Evolutionary conservation across 92 coral and sea anemone genomes (phyloP), one percentile per base, ranked within the genome.

Genomic region (Hydrozoanthus gracilis): DNA sequence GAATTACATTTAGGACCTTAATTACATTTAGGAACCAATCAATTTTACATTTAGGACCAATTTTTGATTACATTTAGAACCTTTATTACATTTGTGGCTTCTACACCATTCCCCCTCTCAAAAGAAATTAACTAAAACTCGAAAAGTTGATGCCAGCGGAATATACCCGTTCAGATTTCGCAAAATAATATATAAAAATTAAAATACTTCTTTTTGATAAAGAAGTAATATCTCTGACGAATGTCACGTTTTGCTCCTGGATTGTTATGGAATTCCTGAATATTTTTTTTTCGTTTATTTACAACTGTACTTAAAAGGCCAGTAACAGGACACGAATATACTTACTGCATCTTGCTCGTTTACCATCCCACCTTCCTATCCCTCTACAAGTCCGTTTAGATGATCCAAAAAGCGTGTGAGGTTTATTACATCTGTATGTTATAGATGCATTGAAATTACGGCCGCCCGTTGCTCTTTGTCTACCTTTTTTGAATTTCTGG

Each of bases 311-410:
- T 54, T 54, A 54, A 54, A 54, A 54, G 8, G 61, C 8, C 0
- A 2, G 13, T 54, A 13, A 54, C 13, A 7, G 2, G 9, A 47
- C 18, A 13, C 11, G 2, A 3, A 6, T 62, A 16, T 51, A 91
- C 99, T 90, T 84, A 96, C 99, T 92, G 78, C 99, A 96, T 73
- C 87, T 79, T 44, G 99, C 83, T 14, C 58, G 69, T 20, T 48
- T 85, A 69, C 99, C 98, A 54, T 93, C 96, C 99, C 99, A 96
- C 61, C 67, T 85, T 14, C 92, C 92, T 62, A 90, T 93, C 3
- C 93, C 99, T 48, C 96, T 86, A 54, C 99, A 96, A 3, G 87
- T 79, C 70, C 98, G 70, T 48, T 18, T 87, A 82, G 76, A 75
- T n/a, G 96, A 70, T 15, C 99, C 98, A 70, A 90, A 75, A 51